These are phyloP conservation scores for Microctonus brassicae DNA, from an alignment of 2,888 invertebrate genomes.

Conservation along the genomic window DNA sequence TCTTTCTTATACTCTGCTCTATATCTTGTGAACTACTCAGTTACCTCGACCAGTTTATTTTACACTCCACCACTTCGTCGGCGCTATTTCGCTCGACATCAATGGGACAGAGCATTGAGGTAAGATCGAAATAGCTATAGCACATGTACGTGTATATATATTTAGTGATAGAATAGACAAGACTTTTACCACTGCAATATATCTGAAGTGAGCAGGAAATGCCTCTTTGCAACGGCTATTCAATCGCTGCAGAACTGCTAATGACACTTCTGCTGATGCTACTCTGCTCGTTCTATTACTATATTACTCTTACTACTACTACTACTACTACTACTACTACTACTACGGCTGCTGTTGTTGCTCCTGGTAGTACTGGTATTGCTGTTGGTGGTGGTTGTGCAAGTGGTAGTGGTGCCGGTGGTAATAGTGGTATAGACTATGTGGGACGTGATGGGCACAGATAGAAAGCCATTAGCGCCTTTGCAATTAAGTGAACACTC, in stretches of 20 bases:
- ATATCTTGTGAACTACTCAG: constrained; percentile 9
- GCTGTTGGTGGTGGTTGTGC: too few relatives aligned
- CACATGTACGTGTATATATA: not conserved
- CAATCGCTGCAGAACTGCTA: constrained; percentile 44
- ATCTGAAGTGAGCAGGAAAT: not conserved
- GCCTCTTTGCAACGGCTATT: constrained; percentile 22
- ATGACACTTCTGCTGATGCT: constrained; percentile 40
- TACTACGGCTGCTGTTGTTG: constrained; percentile 34
- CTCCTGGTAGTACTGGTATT: constrained; percentile 17
- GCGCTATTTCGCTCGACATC: constrained; percentile 50
- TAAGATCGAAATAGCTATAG: not conserved
- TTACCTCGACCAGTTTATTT: constrained; percentile 50
- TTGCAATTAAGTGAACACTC: constrained; percentile 60
- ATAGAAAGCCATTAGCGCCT: constrained; percentile 58
- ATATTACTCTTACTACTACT: not conserved
- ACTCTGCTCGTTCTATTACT: not conserved
- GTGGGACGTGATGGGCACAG: constrained; percentile 22
- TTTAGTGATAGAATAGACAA: constrained; percentile 38
- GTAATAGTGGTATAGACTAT: constrained; percentile 6
- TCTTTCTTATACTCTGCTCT: not conserved
- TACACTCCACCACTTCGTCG: constrained; percentile 53
- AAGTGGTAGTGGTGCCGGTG: constrained; percentile 21
- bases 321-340: not conserved
- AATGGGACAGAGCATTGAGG: constrained; percentile 48
- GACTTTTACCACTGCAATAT: constrained; percentile 43